A percentile compares a stretch with the other conserved stretches of the same genome.
These are phyloP conservation scores for Volucella inanis DNA, from an alignment of 2,888 invertebrate genomes.

Conservation along the genomic window DNA sequence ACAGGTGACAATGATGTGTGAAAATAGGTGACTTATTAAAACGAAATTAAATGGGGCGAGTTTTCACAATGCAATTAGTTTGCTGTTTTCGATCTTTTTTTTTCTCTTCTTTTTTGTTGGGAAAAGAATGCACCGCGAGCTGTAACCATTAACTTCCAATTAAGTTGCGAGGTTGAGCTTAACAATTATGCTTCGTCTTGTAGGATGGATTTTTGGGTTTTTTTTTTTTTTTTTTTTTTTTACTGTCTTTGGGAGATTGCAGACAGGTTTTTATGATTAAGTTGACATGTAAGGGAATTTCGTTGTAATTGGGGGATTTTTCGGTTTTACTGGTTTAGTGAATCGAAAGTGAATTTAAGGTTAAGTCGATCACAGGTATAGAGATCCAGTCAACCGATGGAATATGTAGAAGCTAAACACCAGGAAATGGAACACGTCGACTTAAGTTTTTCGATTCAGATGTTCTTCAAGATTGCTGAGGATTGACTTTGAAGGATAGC, in stretches of 20 bases:
- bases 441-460: too few relatives aligned
- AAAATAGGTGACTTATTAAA: constrained; percentile 54
- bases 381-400: too few relatives aligned
- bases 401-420: too few relatives aligned
- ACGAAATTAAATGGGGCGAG: constrained; percentile 40
- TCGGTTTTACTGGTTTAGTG: too few relatives aligned
- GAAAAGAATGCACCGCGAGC: constrained; percentile 32
- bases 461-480: too few relatives aligned
- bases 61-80: constrained; percentile 44
- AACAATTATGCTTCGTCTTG: constrained; percentile 7
- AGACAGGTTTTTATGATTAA: too few relatives aligned
- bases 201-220: neutral
- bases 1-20: constrained; percentile 52
- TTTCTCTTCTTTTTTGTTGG: neutral
- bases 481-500: too few relatives aligned
- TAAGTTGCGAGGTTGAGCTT: constrained; percentile 1
- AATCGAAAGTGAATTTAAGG: too few relatives aligned
- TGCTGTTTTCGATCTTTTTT: constrained; percentile 8
- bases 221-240: neutral
- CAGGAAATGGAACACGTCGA: too few relatives aligned
- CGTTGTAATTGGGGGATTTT: too few relatives aligned
- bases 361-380: too few relatives aligned
- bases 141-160: constrained; percentile 33
- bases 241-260: neutral
- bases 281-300: too few relatives aligned